These are phyloP conservation scores for Thereva unica DNA, from an alignment of 2,888 invertebrate species.

Conservation along the genomic window DNA sequence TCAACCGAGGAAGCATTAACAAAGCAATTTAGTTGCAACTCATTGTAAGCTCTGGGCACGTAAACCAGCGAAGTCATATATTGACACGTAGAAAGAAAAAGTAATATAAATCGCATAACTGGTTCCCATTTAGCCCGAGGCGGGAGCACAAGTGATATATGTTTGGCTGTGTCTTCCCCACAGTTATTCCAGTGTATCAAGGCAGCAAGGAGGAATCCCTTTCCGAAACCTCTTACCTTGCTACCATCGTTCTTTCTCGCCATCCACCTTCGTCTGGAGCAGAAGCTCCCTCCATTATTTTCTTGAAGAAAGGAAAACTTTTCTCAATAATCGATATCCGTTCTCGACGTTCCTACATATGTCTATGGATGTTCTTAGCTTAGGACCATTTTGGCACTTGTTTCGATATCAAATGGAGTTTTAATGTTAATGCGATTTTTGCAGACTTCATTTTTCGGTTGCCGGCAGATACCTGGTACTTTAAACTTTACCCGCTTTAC, in stretches of 20 bases:
- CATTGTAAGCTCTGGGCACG: constrained; percentile 31
- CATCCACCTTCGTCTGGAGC: too few relatives aligned
- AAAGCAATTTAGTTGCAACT: constrained; percentile 30
- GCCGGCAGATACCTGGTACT: too few relatives aligned
- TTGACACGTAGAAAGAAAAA: constrained; percentile 30
- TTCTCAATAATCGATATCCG: constrained; percentile 27
- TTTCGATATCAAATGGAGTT: constrained; percentile 12
- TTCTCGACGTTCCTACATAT: constrained; percentile 2
- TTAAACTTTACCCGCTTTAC: not conserved
- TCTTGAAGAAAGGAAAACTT: constrained; percentile 11
- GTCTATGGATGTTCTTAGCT: constrained; percentile 1
- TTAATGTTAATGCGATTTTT: constrained; percentile 28
- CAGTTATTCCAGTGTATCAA: not conserved
- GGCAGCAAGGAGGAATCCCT: not conserved
- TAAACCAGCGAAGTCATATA: constrained; percentile 31
- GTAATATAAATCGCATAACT: constrained; percentile 30
- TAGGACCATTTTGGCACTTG: constrained; percentile 2
- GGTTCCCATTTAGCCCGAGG: constrained; percentile 7
- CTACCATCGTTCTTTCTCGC: not conserved
- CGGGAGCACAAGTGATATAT: constrained; percentile 1
- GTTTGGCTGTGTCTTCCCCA: constrained; percentile 5
- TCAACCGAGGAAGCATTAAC: constrained; percentile 15
- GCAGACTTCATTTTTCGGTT: constrained; percentile 6
- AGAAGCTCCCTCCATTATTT: too few relatives aligned
- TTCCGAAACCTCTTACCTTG: not conserved